A percentile compares a stretch with the other conserved stretches of the same genome.
Evolutionary conservation across 2,113 vertebrate species (phyloP).

Genomic region (Bagarius yarrelli): DNA sequence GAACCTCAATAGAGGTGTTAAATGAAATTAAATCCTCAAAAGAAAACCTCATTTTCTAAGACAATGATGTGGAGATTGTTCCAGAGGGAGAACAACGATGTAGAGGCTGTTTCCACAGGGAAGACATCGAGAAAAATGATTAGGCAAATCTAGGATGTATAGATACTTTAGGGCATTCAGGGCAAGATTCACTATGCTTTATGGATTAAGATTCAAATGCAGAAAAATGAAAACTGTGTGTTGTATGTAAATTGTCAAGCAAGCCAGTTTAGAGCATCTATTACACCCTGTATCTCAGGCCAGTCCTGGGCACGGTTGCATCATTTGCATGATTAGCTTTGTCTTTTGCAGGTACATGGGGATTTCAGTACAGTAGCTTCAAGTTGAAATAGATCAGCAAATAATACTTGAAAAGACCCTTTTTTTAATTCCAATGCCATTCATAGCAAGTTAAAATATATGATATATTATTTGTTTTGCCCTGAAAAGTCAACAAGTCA

Average conservation of each 20-base stretch:
- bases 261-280: background rate
- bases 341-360: background rate
- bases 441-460: background rate
- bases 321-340: background rate
- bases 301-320: background rate
- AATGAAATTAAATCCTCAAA: background rate
- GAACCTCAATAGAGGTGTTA: background rate
- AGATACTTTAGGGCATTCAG: background rate
- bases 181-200: background rate
- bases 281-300: background rate
- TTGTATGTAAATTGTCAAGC: background rate
- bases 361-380: background rate
- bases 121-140: background rate
- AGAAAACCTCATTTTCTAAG: background rate
- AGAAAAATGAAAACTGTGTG: background rate
- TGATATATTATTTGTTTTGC: background rate
- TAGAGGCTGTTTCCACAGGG: background rate
- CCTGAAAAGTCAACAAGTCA: conserved; percentile 10
- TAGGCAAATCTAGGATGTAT: conserved; percentile 4
- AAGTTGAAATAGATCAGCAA: background rate
- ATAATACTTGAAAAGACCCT: background rate
- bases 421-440: background rate
- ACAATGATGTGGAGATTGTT: no score
- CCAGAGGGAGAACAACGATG: background rate
- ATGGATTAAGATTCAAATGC: background rate